Conservation (phyloP, 2,888 invertebrate genomes). For the Rugalucina vietnamica region DNA sequence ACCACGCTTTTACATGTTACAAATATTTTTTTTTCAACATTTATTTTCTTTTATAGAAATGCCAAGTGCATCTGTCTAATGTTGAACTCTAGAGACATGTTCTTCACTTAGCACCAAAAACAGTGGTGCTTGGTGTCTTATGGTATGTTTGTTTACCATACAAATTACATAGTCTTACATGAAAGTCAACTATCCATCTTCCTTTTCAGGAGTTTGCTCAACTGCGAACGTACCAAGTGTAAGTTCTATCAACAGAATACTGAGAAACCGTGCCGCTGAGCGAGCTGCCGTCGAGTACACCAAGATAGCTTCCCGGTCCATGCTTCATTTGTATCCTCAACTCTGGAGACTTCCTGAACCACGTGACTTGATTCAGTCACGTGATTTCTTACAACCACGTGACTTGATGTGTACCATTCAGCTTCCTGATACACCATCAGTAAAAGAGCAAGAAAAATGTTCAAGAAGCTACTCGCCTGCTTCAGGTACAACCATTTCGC, state of each 20-base stretch:
- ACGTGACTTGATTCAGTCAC: slow-evolving; percentile 38
- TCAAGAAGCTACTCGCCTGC: slow-evolving; percentile 8
- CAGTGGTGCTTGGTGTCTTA: too few relatives aligned
- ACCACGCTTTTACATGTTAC: too few relatives aligned
- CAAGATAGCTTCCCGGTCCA: slow-evolving; percentile 78
- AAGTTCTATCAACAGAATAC: slow-evolving; percentile 97
- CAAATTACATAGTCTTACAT: too few relatives aligned
- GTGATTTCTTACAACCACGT: slow-evolving; percentile 36
- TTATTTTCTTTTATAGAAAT: too few relatives aligned
- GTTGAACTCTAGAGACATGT: too few relatives aligned
- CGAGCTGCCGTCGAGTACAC: slow-evolving; percentile 98
- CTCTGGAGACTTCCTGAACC: slow-evolving; percentile 55
- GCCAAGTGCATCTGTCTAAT: too few relatives aligned
- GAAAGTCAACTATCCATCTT: too few relatives aligned
- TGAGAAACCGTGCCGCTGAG: slow-evolving; percentile 97
- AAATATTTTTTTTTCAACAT: too few relatives aligned
- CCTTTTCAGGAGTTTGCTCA: slow-evolving; percentile 92
- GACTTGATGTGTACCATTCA: slow-evolving; percentile 34
- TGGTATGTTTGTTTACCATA: too few relatives aligned
- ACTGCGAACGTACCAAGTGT: slow-evolving; percentile 98
- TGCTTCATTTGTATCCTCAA: slow-evolving; percentile 58
- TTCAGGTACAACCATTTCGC: not conserved
- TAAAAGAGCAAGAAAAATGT: not conserved
- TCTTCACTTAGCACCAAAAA: too few relatives aligned
- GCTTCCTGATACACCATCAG: slow-evolving; percentile 21